Evolutionary conservation across 1,140 invertebrate species (phyloP).

Genomic region (Pogonomyrmex californicus): DNA sequence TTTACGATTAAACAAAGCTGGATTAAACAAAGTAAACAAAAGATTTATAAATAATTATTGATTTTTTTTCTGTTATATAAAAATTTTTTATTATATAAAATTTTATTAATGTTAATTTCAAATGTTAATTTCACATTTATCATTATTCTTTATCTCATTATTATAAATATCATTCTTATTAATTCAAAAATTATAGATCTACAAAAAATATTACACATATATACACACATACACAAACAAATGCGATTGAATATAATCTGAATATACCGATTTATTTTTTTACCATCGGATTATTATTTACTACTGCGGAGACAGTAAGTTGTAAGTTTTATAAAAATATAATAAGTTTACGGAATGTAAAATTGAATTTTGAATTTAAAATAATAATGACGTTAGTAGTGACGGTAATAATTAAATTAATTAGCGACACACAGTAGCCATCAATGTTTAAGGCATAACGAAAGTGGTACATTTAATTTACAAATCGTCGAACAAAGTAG

Average conservation of each 20-base stretch:
- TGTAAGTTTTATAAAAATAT: slow-evolving; percentile 11
- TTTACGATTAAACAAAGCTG: background rate
- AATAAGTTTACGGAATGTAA: slow-evolving; percentile 12
- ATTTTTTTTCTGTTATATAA: background rate
- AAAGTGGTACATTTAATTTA: slow-evolving; percentile 43
- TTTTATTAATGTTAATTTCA: background rate
- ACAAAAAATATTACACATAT: background rate
- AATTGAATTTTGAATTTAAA: background rate
- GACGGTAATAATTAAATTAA: background rate
- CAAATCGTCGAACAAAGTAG: background rate
- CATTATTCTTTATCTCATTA: background rate
- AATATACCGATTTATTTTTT: background rate
- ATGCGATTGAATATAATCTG: background rate
- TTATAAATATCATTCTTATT: background rate
- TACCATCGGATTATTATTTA: background rate
- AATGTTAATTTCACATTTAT: background rate
- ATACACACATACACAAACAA: background rate
- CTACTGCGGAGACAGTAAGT: background rate
- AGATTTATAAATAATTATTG: background rate
- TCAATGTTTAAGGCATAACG: background rate
- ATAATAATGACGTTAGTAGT: no score
- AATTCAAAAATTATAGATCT: background rate
- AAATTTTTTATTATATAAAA: slow-evolving; percentile 1
- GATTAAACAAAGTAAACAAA: background rate
- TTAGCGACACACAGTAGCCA: background rate